Percentiles rank a stretch among this genome's conserved stretches.
These are phyloP conservation scores for Coranthus polyacanthus DNA, from an alignment of 2,797 vertebrate genomes.

Conservation along the genomic window DNA sequence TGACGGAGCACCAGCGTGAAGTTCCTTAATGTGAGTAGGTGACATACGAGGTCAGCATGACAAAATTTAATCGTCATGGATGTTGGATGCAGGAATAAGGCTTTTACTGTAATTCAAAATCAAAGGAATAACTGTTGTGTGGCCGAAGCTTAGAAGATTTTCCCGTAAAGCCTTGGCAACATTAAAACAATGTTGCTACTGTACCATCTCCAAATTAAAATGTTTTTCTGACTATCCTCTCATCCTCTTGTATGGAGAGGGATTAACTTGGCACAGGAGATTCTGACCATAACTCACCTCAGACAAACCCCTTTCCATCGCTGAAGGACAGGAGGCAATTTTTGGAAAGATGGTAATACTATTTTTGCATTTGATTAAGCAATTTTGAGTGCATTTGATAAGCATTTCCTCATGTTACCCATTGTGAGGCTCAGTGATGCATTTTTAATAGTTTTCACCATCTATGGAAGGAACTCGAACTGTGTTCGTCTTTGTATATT, in stretches of 20 bases:
- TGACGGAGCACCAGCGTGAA: slow-evolving; percentile 42
- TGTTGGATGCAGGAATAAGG: slow-evolving; percentile 85
- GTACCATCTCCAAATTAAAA: slow-evolving; percentile 86
- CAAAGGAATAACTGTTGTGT: slow-evolving; percentile 73
- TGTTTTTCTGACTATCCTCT: slow-evolving; percentile 77
- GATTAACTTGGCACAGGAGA: slow-evolving; percentile 78
- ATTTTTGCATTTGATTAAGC: slow-evolving; percentile 12
- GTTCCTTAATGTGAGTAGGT: slow-evolving; percentile 58
- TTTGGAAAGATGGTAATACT: slow-evolving; percentile 1
- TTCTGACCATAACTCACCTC: slow-evolving; percentile 66
- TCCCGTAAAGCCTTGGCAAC: slow-evolving; percentile 73
- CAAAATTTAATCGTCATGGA: slow-evolving; percentile 91
- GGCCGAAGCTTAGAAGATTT: slow-evolving; percentile 84
- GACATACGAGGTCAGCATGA: slow-evolving; percentile 83
- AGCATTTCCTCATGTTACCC: too few species aligned
- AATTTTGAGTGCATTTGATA: too few species aligned
- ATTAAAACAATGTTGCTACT: slow-evolving; percentile 80
- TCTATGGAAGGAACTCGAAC: too few species aligned
- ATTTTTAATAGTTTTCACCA: too few species aligned
- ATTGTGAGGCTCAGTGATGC: too few species aligned
- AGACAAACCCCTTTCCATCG: slow-evolving; percentile 45
- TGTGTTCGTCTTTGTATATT: slow-evolving; percentile 4
- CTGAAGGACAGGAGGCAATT: slow-evolving; percentile 37
- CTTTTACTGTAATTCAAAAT: slow-evolving; percentile 92
- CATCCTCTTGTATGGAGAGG: slow-evolving; percentile 69